Evolutionary conservation across 2,797 vertebrate genomes (phyloP).

Genomic region (Macropus fuliginosus): DNA sequence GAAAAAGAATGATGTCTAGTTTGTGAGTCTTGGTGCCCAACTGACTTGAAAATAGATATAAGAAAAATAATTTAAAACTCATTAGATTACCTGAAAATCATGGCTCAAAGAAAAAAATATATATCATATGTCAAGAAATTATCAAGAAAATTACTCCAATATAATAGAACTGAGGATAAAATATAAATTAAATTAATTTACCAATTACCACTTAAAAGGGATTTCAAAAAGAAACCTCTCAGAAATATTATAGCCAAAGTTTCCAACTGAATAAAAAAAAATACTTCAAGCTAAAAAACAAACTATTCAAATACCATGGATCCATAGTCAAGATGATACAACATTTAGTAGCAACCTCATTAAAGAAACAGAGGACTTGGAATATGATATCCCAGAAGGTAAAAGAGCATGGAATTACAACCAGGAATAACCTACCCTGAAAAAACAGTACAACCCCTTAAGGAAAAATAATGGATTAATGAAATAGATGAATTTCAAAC

Average conservation of each 20-base stretch:
- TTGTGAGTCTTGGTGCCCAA: not conserved
- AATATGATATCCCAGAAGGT: not conserved
- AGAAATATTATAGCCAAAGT: not conserved
- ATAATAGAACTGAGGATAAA: not conserved
- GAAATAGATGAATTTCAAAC: no score
- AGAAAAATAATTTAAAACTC: not conserved
- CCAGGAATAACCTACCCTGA: not conserved
- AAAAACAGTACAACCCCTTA: not conserved
- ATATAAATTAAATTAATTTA: not conserved
- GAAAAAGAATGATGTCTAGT: no score
- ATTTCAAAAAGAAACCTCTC: not conserved
- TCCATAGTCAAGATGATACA: not conserved
- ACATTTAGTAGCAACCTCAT: fast-evolving
- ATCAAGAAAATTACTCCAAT: not conserved
- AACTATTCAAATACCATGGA: not conserved
- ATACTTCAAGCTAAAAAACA: not conserved
- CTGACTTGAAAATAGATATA: not conserved
- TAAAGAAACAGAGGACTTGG: not conserved
- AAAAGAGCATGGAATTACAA: not conserved
- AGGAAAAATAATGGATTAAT: not conserved
- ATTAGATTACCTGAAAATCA: not conserved
- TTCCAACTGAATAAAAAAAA: no score
- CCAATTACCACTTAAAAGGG: not conserved
- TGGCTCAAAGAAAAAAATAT: not conserved
- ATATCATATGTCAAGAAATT: not conserved